Conservation (phyloP, 23 tunicate genomes). For the Botrylloides violaceus region DNA sequence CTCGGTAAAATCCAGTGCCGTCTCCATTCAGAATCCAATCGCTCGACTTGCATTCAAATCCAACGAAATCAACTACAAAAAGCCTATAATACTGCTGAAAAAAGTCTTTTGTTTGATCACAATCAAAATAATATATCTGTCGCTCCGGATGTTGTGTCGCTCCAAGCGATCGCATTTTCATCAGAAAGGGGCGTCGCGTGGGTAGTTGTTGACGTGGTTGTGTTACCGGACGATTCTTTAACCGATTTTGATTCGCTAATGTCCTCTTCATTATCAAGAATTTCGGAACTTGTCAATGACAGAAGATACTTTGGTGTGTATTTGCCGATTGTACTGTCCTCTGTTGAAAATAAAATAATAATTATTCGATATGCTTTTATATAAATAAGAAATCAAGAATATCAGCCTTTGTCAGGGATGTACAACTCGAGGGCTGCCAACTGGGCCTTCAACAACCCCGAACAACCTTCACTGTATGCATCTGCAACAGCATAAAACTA, state of each 20-base stretch:
- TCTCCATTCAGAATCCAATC: too few relatives aligned
- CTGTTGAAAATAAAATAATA: constrained; percentile 24
- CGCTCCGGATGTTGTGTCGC: constrained; percentile 1
- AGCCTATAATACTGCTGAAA: background rate
- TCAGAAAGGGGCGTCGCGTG: constrained; percentile 21
- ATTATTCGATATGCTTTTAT: too few relatives aligned
- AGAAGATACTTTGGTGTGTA: constrained; percentile 58
- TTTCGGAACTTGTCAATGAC: constrained; percentile 26
- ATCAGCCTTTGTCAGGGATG: too few relatives aligned
- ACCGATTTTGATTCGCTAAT: constrained; percentile 3
- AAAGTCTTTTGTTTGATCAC: background rate
- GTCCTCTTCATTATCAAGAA: constrained; percentile 12
- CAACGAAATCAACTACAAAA: too few relatives aligned
- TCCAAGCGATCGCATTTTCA: constrained; percentile 7
- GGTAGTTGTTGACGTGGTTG: background rate
- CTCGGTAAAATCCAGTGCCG: too few relatives aligned
- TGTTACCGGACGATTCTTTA: background rate
- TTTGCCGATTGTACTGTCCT: constrained; percentile 50
- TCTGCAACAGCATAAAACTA: too few relatives aligned
- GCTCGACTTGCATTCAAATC: too few relatives aligned
- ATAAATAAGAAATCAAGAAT: too few relatives aligned
- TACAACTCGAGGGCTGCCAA: too few relatives aligned
- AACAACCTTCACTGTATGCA: too few relatives aligned
- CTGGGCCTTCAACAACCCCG: too few relatives aligned
- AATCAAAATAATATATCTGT: constrained; percentile 21